Percentiles rank a stretch among this genome's conserved stretches.
phyloP scores from a whole-genome alignment of 1,140 invertebrate genomes.

The Drosophila kepulauana region DNA sequence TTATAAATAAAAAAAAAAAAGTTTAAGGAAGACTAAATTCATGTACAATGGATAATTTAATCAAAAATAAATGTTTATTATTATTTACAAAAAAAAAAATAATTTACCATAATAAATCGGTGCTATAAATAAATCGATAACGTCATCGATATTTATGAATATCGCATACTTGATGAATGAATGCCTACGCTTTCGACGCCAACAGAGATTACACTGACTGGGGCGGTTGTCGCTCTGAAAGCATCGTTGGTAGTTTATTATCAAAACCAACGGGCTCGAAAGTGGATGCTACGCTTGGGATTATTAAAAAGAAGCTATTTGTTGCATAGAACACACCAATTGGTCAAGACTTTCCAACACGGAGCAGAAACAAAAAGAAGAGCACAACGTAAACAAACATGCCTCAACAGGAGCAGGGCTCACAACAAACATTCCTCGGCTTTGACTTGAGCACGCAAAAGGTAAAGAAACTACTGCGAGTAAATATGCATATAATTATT shows the following conservation, averaged over 20 bases:
- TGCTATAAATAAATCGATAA: too few relatives aligned
- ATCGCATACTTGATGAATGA: background rate
- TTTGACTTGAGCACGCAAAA: slow-evolving; percentile 94
- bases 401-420: slow-evolving; percentile 51
- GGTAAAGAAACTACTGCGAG: slow-evolving; percentile 85
- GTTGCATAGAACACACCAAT: background rate
- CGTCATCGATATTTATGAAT: too few relatives aligned
- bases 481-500: background rate
- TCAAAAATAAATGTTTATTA: too few relatives aligned
- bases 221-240: slow-evolving; percentile 4
- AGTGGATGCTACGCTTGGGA: background rate
- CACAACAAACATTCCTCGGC: slow-evolving; percentile 88
- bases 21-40: too few relatives aligned
- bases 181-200: slow-evolving; percentile 10
- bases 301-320: background rate
- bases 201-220: background rate
- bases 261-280: slow-evolving; percentile 12
- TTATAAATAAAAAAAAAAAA: too few relatives aligned
- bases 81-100: too few relatives aligned
- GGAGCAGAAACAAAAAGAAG: slow-evolving; percentile 1
- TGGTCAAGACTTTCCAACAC: slow-evolving; percentile 2
- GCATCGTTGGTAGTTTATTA: slow-evolving; percentile 29
- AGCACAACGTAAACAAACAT: slow-evolving; percentile 33
- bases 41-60: too few relatives aligned
- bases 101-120: too few relatives aligned